These are phyloP conservation scores for Clarias magur DNA, from an alignment of 2,113 vertebrate genomes.

Conservation along the genomic window DNA sequence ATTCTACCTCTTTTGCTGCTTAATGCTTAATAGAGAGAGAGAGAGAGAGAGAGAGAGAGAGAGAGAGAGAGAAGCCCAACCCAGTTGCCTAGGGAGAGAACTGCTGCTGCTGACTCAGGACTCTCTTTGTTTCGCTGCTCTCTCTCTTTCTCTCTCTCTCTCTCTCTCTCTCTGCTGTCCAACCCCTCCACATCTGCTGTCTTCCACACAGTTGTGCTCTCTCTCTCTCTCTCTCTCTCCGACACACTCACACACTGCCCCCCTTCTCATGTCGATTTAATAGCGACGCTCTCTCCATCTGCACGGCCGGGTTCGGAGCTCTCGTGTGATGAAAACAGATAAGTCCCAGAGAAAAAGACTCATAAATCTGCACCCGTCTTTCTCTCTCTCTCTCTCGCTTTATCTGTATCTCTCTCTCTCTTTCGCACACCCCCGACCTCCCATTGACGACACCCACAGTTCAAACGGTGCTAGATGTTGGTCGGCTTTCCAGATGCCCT, in stretches of 20 bases:
- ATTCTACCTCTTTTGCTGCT: conserved; percentile 46
- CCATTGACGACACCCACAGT: conserved; percentile 55
- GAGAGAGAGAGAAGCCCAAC: conserved; percentile 64
- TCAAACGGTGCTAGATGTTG: conserved; percentile 57
- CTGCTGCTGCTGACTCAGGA: conserved; percentile 82
- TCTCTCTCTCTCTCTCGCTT: not conserved
- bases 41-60: conserved; percentile 37
- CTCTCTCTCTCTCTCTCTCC: conserved; percentile 33
- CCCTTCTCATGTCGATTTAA: conserved; percentile 46
- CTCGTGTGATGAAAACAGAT: conserved; percentile 65
- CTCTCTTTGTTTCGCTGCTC: conserved; percentile 81
- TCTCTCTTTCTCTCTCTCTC: conserved; percentile 56
- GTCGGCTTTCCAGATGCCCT: conserved; percentile 62
- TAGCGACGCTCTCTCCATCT: conserved; percentile 57
- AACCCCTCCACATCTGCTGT: conserved; percentile 62
- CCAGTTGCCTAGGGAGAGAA: conserved; percentile 78
- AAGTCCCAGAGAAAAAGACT: conserved; percentile 53
- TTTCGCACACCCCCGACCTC: conserved; percentile 3
- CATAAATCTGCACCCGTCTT: conserved; percentile 58
- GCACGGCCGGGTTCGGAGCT: conserved; percentile 35
- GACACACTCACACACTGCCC: conserved; percentile 16
- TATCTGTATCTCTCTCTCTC: not conserved
- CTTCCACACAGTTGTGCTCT: conserved; percentile 61
- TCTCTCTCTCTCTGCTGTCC: conserved; percentile 51
- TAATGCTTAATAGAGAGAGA: conserved; percentile 52